Conservation (phyloP, 2,113 vertebrate species). For the Oncorhynchus kisutch region DNA sequence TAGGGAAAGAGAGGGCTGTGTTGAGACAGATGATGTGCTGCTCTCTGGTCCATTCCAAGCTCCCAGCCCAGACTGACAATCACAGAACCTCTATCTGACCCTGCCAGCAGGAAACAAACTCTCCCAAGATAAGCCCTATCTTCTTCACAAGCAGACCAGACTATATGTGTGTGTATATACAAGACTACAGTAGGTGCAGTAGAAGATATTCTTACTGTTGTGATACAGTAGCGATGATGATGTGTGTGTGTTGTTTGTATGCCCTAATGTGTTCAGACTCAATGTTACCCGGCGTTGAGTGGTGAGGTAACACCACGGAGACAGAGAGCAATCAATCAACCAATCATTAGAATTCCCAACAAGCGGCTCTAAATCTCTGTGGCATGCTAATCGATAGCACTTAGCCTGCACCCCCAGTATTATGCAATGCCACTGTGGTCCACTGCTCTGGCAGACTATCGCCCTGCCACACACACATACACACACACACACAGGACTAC, state of each 20-base stretch:
- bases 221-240: too few relatives aligned
- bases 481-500: conserved; percentile 14
- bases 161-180: too few relatives aligned
- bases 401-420: conserved; percentile 20
- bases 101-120: background rate
- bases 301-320: conserved; percentile 23
- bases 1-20: too few relatives aligned
- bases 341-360: conserved; percentile 23
- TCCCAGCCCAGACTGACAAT: background rate
- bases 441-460: background rate
- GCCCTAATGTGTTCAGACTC: background rate
- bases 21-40: too few relatives aligned
- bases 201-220: too few relatives aligned
- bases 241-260: background rate
- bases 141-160: background rate
- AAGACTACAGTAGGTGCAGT: too few relatives aligned
- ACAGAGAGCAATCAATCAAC: conserved; percentile 37
- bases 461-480: conserved; percentile 16
- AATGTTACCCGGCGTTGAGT: too few relatives aligned
- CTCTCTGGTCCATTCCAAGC: background rate
- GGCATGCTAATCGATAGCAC: conserved; percentile 39
- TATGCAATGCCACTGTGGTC: too few relatives aligned
- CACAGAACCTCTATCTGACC: conserved; percentile 7
- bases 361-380: conserved; percentile 28
- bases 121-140: too few relatives aligned